Conservation (phyloP, 2,113 vertebrate genomes). For the Entomyzon cyanotis region DNA sequence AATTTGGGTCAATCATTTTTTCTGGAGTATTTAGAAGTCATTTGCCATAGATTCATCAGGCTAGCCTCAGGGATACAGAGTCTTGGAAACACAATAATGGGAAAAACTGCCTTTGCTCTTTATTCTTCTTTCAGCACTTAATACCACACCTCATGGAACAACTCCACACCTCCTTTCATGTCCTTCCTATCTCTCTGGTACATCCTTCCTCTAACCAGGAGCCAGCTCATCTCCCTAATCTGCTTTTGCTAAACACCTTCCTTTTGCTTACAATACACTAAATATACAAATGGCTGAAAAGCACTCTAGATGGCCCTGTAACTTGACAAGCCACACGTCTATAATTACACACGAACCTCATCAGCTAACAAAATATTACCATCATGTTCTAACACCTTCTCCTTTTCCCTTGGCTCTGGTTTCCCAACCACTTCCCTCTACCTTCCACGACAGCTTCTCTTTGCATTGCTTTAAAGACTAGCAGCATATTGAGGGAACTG, state of each 20-base stretch:
- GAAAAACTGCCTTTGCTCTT: constrained; percentile 50
- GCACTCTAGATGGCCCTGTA: constrained; percentile 11
- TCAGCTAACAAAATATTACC: constrained; percentile 52
- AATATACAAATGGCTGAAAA: constrained; percentile 53
- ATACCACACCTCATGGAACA: constrained; percentile 50
- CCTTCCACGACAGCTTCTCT: neutral
- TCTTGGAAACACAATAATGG: constrained; percentile 54
- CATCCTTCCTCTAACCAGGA: constrained; percentile 50
- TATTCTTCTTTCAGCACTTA: constrained; percentile 55
- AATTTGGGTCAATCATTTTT: constrained; percentile 33
- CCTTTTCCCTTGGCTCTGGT: constrained; percentile 11
- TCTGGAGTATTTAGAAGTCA: constrained; percentile 42
- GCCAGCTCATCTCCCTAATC: constrained; percentile 61
- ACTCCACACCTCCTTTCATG: constrained; percentile 46
- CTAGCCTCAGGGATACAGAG: constrained; percentile 38
- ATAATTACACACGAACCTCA: constrained; percentile 34
- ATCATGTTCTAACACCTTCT: constrained; percentile 39
- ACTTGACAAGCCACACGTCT: constrained; percentile 21
- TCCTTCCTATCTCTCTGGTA: constrained; percentile 50
- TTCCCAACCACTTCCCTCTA: constrained; percentile 30
- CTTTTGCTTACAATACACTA: constrained; percentile 37
- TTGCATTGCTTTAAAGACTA: neutral
- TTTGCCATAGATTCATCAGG: constrained; percentile 33
- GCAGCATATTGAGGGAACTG: neutral
- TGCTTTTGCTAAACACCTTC: constrained; percentile 33